Conservation (phyloP, 2,888 invertebrate species). For the Xanthorhoe designata region DNA sequence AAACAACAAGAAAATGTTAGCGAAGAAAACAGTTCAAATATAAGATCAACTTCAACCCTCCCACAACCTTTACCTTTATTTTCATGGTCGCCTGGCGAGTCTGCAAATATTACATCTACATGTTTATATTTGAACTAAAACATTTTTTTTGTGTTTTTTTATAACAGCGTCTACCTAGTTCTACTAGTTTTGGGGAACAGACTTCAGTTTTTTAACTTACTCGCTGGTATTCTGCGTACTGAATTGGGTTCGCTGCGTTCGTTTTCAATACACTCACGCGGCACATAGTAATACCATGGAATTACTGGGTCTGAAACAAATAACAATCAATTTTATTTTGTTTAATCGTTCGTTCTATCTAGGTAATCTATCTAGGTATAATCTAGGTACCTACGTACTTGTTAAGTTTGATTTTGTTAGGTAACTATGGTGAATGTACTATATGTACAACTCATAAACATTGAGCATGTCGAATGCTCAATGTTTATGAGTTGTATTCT, state of each 20-base stretch:
- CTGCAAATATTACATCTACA: slow-evolving; percentile 66
- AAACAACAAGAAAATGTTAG: slow-evolving; percentile 44
- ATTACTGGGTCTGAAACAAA: slow-evolving; percentile 92
- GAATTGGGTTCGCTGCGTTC: slow-evolving; percentile 90
- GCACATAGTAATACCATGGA: slow-evolving; percentile 97
- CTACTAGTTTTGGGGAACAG: background rate
- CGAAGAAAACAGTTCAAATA: slow-evolving; percentile 41
- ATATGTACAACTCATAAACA: too few relatives aligned
- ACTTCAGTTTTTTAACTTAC: slow-evolving; percentile 60
- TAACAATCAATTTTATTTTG: too few relatives aligned
- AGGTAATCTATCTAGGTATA: too few relatives aligned
- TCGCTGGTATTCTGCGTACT: slow-evolving; percentile 87
- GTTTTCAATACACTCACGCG: slow-evolving; percentile 89
- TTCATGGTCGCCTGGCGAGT: slow-evolving; percentile 72
- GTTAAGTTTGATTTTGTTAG: too few relatives aligned
- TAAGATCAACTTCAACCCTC: slow-evolving; percentile 37
- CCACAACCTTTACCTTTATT: slow-evolving; percentile 71
- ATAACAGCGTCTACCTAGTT: background rate
- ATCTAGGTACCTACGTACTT: too few relatives aligned
- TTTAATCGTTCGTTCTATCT: too few relatives aligned
- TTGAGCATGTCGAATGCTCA: too few relatives aligned
- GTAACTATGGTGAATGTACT: too few relatives aligned
- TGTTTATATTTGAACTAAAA: slow-evolving; percentile 26
- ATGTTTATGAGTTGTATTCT: too few relatives aligned
- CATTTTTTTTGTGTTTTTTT: too few relatives aligned